phyloP scores from a whole-genome alignment of 2,888 invertebrate genomes.

The Cantharis rustica region DNA sequence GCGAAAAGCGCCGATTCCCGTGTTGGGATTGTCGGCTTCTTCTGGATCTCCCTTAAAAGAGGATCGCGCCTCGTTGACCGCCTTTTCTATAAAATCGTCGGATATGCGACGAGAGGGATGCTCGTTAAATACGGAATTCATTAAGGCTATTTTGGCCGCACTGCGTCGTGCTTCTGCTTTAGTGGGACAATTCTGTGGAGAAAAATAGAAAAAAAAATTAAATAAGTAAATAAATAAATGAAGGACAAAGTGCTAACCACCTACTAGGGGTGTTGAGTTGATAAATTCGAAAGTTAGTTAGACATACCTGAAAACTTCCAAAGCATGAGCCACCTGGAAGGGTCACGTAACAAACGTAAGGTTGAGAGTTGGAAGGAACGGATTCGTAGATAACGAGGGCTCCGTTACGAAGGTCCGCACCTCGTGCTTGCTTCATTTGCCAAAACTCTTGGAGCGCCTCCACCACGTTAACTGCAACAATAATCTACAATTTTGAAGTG shows the following conservation, averaged over 20 bases:
- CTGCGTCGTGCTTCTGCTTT: conserved; percentile 94
- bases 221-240: too few species aligned
- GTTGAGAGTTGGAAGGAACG: conserved; percentile 86
- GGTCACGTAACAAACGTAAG: conserved; percentile 94
- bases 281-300: neutral
- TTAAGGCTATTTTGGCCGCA: conserved; percentile 93
- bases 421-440: conserved; percentile 94
- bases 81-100: conserved; percentile 93
- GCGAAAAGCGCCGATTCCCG: conserved; percentile 75
- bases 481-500: conserved; percentile 27
- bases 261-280: too few species aligned
- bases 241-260: neutral
- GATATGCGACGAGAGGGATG: conserved; percentile 91
- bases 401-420: conserved; percentile 82
- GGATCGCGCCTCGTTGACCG: conserved; percentile 87
- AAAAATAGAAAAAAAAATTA: neutral
- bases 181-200: conserved; percentile 83
- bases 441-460: conserved; percentile 96
- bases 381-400: conserved; percentile 95
- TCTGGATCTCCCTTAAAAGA: conserved; percentile 74
- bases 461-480: conserved; percentile 84
- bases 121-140: conserved; percentile 97
- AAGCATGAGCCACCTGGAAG: conserved; percentile 95
- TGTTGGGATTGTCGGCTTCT: conserved; percentile 69
- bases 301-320: conserved; percentile 80